Percentiles rank a stretch among this genome's conserved stretches.
These are phyloP conservation scores for Phrynocephalus guinanensis DNA, from an alignment of 2,797 vertebrate genomes.

Conservation along the genomic window DNA sequence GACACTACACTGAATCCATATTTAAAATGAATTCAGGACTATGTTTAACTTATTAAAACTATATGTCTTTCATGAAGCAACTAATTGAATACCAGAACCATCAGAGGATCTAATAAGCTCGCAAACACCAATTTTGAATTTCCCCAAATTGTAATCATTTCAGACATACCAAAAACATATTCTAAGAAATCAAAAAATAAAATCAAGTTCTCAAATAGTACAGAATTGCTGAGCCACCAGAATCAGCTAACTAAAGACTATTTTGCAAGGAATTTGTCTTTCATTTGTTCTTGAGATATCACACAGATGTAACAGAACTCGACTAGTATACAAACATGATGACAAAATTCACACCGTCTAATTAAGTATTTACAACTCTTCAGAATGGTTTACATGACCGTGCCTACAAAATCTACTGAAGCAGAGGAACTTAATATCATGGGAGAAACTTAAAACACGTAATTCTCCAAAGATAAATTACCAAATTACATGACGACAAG, in stretches of 20 bases:
- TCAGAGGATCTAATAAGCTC: background rate
- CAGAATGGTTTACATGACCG: background rate
- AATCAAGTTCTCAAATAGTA: background rate
- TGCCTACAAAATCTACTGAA: background rate
- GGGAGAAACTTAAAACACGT: background rate
- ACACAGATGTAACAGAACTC: background rate
- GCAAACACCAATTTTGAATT: background rate
- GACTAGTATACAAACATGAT: too few species aligned
- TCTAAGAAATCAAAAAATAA: background rate
- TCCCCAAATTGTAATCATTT: background rate
- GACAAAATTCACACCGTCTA: too few species aligned
- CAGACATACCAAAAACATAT: background rate
- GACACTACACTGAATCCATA: background rate
- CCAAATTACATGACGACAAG: constrained; percentile 9
- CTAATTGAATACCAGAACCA: background rate
- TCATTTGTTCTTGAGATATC: too few species aligned
- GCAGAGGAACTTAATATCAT: background rate
- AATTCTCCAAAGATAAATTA: background rate
- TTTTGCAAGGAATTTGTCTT: background rate
- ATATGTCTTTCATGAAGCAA: background rate
- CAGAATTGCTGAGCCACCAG: background rate
- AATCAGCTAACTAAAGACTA: background rate
- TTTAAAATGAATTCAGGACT: background rate
- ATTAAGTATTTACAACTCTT: background rate
- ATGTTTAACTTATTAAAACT: background rate